These are phyloP conservation scores for Holotrichia oblita DNA, from an alignment of 1,140 invertebrate genomes.

Conservation along the genomic window DNA sequence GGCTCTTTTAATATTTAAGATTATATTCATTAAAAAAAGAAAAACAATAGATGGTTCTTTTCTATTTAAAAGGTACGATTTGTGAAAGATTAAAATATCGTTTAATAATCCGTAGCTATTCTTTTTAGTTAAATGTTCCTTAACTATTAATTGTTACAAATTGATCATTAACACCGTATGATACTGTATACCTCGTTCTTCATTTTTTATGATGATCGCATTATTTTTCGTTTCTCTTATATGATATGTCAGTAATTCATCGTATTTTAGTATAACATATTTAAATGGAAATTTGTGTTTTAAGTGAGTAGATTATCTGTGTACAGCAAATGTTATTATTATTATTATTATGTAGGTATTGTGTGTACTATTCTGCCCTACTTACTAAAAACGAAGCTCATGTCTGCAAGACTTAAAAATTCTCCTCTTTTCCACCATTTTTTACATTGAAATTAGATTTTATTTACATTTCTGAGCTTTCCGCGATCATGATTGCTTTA, in stretches of 20 bases:
- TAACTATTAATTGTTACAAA: background rate
- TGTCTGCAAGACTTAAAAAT: too few species aligned
- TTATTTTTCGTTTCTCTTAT: too few species aligned
- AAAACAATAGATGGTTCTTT: background rate
- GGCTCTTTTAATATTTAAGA: conserved; percentile 7
- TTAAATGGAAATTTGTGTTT: background rate
- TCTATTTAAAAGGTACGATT: conserved; percentile 1
- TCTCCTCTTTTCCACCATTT: too few species aligned
- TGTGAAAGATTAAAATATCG: background rate
- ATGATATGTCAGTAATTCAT: too few species aligned
- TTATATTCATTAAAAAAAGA: background rate
- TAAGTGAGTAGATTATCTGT: background rate
- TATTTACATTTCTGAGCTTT: too few species aligned
- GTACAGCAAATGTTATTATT: conserved; percentile 1
- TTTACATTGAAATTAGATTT: too few species aligned
- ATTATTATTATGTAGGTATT: background rate
- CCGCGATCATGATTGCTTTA: too few species aligned
- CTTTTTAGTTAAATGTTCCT: conserved; percentile 7
- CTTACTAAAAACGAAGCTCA: too few species aligned
- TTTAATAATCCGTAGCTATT: background rate
- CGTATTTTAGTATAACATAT: background rate
- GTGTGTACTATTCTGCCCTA: too few species aligned
- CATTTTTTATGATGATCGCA: background rate
- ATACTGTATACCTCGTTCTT: background rate
- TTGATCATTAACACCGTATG: background rate